Percentiles rank a stretch among this genome's conserved stretches.
These are phyloP conservation scores for Xenops minutus DNA, from an alignment of 2,797 vertebrate genomes.

Conservation along the genomic window DNA sequence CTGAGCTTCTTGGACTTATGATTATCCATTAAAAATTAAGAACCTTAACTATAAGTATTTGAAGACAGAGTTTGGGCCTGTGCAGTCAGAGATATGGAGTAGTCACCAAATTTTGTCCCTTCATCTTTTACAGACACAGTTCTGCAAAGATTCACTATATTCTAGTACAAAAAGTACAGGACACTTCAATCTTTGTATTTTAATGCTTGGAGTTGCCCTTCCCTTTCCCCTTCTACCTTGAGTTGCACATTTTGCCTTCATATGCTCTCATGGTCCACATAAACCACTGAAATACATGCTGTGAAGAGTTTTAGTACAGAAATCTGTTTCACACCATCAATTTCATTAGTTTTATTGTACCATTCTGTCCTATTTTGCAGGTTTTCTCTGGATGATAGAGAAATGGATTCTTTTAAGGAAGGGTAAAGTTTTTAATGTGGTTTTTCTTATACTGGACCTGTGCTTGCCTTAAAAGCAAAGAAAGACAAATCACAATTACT, in stretches of 20 bases:
- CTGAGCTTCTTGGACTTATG: background rate
- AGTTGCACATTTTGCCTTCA: background rate
- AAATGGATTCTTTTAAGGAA: background rate
- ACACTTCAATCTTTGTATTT: background rate
- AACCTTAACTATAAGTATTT: background rate
- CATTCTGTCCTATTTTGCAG: background rate
- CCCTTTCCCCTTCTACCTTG: background rate
- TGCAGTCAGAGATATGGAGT: background rate
- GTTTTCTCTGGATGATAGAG: background rate
- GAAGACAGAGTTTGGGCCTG: background rate
- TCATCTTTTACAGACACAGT: background rate
- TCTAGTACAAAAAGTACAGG: background rate
- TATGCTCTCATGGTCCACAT: background rate
- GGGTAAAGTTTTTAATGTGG: background rate
- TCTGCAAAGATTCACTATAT: background rate
- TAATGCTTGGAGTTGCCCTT: background rate
- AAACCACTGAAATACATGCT: background rate
- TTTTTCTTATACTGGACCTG: background rate
- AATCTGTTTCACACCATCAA: conserved; percentile 23
- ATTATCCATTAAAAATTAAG: background rate
- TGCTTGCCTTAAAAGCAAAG: background rate
- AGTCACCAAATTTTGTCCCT: background rate
- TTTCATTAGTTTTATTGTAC: conserved; percentile 10
- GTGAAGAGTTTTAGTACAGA: background rate
- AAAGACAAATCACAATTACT: background rate